These are phyloP conservation scores for Lagocephalus sceleratus DNA, from an alignment of 2,797 vertebrate genomes.

Conservation along the genomic window DNA sequence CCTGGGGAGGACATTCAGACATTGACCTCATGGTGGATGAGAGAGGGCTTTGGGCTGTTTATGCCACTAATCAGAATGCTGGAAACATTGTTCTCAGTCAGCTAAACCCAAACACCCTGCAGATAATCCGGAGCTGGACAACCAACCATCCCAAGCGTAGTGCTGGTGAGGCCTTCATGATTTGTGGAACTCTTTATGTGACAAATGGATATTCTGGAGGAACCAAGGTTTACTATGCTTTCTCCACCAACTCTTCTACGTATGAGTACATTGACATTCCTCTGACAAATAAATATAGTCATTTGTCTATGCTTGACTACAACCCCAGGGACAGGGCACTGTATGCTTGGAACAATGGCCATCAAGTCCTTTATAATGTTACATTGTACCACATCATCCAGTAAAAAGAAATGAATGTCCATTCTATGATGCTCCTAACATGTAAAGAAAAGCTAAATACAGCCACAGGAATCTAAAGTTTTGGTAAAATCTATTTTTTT, in stretches of 20 bases:
- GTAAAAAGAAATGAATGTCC: constrained; percentile 11
- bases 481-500: too few relatives aligned
- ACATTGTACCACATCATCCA: constrained; percentile 78
- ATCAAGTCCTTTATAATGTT: constrained; percentile 93
- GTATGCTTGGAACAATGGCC: constrained; percentile 97
- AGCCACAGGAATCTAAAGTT: too few relatives aligned
- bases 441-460: too few relatives aligned
- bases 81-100: constrained; percentile 96
- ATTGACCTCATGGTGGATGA: constrained; percentile 99
- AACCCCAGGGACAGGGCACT: constrained; percentile 93
- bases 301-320: constrained; percentile 98
- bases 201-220: constrained; percentile 95
- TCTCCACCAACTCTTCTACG: constrained; percentile 93
- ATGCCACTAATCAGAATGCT: constrained; percentile 94
- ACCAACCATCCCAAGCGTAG: constrained; percentile 95
- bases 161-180: constrained; percentile 94
- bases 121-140: constrained; percentile 89
- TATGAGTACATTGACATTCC: constrained; percentile 98
- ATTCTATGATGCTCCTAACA: too few relatives aligned
- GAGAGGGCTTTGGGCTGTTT: constrained; percentile 92
- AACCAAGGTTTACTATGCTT: constrained; percentile 95
- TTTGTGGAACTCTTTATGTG: constrained; percentile 93
- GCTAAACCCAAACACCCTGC: constrained; percentile 88
- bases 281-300: constrained; percentile 93
- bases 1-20: constrained; percentile 95